Percentiles rank a stretch among this genome's conserved stretches.
Conservation (phyloP, 92 coral and sea anemone species). For the Epizoanthus rinbou region DNA sequence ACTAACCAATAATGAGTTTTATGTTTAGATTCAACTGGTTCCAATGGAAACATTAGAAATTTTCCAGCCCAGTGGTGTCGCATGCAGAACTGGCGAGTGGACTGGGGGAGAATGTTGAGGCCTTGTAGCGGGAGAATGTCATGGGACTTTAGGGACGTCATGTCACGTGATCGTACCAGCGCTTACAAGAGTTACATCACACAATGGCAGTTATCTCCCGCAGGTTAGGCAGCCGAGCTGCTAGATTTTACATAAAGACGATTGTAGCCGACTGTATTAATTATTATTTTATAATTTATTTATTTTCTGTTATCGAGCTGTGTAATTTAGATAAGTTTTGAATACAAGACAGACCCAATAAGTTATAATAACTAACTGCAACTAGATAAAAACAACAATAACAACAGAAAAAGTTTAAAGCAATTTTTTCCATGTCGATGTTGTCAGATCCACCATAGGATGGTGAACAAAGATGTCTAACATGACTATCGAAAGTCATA, state of each 20-base stretch:
- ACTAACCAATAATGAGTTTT: too few relatives aligned
- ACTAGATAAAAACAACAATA: too few relatives aligned
- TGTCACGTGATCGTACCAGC: slow-evolving; percentile 36
- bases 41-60: background rate
- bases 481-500: too few relatives aligned
- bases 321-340: too few relatives aligned
- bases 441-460: background rate
- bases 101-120: slow-evolving; percentile 38
- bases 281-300: too few relatives aligned
- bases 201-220: slow-evolving; percentile 23
- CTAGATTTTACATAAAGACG: background rate
- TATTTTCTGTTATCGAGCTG: too few relatives aligned
- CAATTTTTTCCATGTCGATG: too few relatives aligned
- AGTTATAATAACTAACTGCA: too few relatives aligned
- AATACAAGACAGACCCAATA: too few relatives aligned
- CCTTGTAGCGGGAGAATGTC: slow-evolving; percentile 35
- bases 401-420: too few relatives aligned
- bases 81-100: slow-evolving; percentile 38
- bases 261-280: too few relatives aligned
- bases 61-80: slow-evolving; percentile 36
- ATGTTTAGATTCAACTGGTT: background rate
- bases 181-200: slow-evolving; percentile 33
- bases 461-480: background rate
- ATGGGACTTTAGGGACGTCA: slow-evolving; percentile 34
- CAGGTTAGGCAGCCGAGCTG: background rate